A percentile compares a stretch with the other conserved stretches of the same genome.
These are phyloP conservation scores for Megaceryle maxima DNA, from an alignment of 2,113 vertebrate genomes.

Conservation along the genomic window DNA sequence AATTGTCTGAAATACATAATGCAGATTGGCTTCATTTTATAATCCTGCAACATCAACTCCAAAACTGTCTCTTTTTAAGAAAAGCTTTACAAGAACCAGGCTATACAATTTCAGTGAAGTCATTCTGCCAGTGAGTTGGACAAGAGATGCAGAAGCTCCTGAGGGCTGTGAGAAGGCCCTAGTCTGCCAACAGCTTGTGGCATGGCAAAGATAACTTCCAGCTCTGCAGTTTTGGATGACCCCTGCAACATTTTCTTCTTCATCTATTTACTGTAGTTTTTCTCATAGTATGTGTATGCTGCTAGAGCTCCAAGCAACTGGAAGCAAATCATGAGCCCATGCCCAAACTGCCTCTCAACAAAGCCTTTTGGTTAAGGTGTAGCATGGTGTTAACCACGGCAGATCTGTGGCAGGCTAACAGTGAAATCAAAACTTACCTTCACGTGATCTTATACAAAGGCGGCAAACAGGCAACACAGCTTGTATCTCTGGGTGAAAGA, in stretches of 20 bases:
- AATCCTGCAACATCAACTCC: neutral
- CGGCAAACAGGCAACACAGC: neutral
- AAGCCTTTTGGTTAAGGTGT: neutral
- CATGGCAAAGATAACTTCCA: neutral
- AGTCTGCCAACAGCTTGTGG: neutral
- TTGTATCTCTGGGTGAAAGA: neutral
- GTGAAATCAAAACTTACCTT: neutral
- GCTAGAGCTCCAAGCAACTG: neutral
- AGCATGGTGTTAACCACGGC: neutral
- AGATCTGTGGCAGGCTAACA: neutral
- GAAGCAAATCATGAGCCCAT: neutral
- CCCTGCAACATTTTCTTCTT: neutral
- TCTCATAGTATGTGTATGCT: neutral
- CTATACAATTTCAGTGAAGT: neutral
- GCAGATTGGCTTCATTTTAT: neutral
- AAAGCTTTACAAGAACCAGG: neutral
- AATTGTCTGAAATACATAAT: neutral
- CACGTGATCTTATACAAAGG: neutral
- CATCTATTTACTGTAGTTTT: neutral
- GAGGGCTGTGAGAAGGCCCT: neutral
- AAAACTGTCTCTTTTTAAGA: neutral
- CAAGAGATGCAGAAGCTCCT: neutral
- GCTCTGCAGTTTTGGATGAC: neutral
- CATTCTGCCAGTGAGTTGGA: neutral
- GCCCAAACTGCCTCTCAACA: neutral